phyloP scores from a whole-genome alignment of 2,888 invertebrate genomes.

The Tetrapedia diversipes region DNA sequence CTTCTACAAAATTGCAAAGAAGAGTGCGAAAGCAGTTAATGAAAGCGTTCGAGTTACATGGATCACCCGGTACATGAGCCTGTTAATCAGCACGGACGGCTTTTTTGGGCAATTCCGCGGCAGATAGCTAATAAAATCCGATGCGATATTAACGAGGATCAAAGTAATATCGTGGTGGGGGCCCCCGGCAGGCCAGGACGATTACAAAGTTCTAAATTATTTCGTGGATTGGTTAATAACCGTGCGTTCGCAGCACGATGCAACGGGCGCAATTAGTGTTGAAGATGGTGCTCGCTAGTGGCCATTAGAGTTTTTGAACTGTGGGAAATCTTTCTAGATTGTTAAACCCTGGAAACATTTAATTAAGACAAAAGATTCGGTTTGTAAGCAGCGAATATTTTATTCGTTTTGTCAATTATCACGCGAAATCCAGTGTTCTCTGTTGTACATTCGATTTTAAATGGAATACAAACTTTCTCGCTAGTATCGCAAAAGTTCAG shows the following conservation, averaged over 20 bases:
- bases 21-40: too few species aligned
- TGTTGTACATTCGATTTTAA: too few species aligned
- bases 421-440: too few species aligned
- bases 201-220: slow-evolving; percentile 50
- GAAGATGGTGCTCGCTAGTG: slow-evolving; percentile 16
- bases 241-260: slow-evolving; percentile 18
- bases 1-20: too few species aligned
- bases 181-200: slow-evolving; percentile 1
- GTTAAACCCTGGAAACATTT: not conserved
- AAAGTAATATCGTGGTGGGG: slow-evolving; percentile 27
- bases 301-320: not conserved
- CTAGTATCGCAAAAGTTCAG: too few species aligned
- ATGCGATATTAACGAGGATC: slow-evolving; percentile 48
- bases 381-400: not conserved
- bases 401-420: not conserved
- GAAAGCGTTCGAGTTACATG: not conserved
- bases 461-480: too few species aligned
- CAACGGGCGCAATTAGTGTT: slow-evolving; percentile 40
- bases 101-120: slow-evolving; percentile 43
- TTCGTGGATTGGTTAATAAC: slow-evolving; percentile 45
- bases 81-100: slow-evolving; percentile 35
- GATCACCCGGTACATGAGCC: slow-evolving; percentile 25
- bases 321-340: not conserved
- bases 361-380: not conserved
- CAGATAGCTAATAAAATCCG: slow-evolving; percentile 53